phyloP scores from a whole-genome alignment of 2,113 vertebrate genomes.

The Nerophis lumbriciformis region DNA sequence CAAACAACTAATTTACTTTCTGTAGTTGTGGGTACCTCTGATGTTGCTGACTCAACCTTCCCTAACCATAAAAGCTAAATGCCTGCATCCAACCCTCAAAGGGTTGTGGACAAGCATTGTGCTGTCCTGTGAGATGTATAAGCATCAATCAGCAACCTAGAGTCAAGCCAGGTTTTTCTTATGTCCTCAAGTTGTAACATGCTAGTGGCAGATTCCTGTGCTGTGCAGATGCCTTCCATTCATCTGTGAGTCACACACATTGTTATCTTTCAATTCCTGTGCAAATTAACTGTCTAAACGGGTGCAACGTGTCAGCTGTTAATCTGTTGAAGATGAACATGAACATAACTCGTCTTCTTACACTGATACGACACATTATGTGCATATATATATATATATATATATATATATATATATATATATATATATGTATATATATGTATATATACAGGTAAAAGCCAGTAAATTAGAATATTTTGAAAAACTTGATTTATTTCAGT shows the following conservation, averaged over 20 bases:
- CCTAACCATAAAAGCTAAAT: neutral
- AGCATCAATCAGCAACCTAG: slow-evolving; percentile 39
- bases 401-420: too few species aligned
- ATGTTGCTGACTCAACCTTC: neutral
- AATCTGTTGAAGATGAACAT: slow-evolving; percentile 9
- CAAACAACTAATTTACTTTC: neutral
- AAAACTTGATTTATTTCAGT: too few species aligned
- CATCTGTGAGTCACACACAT: neutral
- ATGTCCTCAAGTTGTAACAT: slow-evolving; percentile 45
- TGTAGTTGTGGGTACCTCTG: neutral
- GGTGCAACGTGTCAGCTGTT: slow-evolving; percentile 9
- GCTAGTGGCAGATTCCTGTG: slow-evolving; percentile 51
- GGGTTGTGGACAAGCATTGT: neutral
- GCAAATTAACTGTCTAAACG: slow-evolving; percentile 13
- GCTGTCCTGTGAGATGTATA: slow-evolving; percentile 11
- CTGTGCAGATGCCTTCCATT: slow-evolving; percentile 31
- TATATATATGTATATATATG: too few species aligned
- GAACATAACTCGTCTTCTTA: neutral
- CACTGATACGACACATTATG: too few species aligned
- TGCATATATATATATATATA: too few species aligned
- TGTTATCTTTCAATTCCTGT: slow-evolving; percentile 1
- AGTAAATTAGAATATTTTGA: too few species aligned
- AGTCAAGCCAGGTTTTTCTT: slow-evolving; percentile 39
- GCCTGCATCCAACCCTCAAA: neutral
- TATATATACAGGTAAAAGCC: too few species aligned